Percentiles rank a stretch among this genome's conserved stretches.
Evolutionary conservation across 2,888 invertebrate genomes (phyloP).

Genomic region (Glaucopsyche alexis): DNA sequence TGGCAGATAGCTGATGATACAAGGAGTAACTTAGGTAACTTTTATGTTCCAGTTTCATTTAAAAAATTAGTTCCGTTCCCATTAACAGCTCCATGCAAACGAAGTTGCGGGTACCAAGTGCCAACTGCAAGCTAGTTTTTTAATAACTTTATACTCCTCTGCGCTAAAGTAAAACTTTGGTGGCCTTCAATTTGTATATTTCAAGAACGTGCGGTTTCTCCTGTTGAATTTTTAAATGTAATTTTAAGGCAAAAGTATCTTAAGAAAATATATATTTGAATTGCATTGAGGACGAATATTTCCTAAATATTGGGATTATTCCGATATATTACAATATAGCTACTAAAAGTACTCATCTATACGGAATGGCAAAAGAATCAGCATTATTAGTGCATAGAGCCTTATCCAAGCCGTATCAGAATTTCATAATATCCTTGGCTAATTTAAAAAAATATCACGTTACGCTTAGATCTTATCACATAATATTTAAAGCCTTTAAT

Average conservation of each 20-base stretch:
- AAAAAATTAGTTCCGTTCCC: too few relatives aligned
- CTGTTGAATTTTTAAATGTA: neutral
- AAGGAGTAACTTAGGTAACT: too few relatives aligned
- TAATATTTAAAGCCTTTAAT: neutral
- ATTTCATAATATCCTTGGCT: constrained; percentile 1
- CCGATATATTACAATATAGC: too few relatives aligned
- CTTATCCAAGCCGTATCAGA: neutral
- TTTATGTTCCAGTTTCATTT: too few relatives aligned
- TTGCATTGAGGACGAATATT: neutral
- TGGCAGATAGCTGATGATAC: too few relatives aligned
- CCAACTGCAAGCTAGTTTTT: neutral
- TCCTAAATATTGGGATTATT: too few relatives aligned
- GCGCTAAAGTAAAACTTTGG: neutral
- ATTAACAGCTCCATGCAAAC: too few relatives aligned
- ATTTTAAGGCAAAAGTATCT: neutral
- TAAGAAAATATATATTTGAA: neutral
- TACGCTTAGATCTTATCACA: constrained; percentile 7
- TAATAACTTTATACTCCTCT: neutral
- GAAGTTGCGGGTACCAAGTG: too few relatives aligned
- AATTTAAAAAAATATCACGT: constrained; percentile 12
- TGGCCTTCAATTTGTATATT: constrained; percentile 8
- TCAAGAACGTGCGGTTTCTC: constrained; percentile 7
- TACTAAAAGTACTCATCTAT: neutral
- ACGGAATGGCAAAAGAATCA: neutral
- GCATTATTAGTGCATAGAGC: neutral